Evolutionary conservation across 2,888 invertebrate species (phyloP).

Genomic region (Drosophila affinis): DNA sequence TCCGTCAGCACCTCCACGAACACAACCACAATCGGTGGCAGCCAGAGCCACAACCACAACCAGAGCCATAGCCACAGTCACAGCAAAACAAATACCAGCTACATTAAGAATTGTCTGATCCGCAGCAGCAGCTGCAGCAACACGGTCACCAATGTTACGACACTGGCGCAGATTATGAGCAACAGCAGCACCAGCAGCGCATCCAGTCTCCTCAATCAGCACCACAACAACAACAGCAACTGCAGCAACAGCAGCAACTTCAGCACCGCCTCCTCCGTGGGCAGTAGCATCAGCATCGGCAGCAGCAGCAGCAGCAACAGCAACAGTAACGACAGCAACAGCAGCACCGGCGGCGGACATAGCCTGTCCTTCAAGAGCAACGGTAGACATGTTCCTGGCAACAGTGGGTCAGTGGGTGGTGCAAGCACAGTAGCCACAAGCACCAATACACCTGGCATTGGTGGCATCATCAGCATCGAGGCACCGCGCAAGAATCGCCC

Average conservation of each 20-base stretch:
- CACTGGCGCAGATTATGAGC: conserved; percentile 81
- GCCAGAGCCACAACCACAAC: conserved; percentile 7
- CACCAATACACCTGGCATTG: conserved; percentile 67
- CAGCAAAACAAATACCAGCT: conserved; percentile 72
- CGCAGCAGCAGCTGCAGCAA: conserved; percentile 82
- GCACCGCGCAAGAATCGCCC: conserved; percentile 88
- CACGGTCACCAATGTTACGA: conserved; percentile 80
- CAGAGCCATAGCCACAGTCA: conserved; percentile 42
- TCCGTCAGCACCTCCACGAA: conserved; percentile 65
- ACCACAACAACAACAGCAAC: conserved; percentile 65
- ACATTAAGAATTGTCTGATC: conserved; percentile 81
- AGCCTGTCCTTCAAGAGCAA: conserved; percentile 68
- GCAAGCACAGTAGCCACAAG: conserved; percentile 82
- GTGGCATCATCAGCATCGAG: conserved; percentile 69
- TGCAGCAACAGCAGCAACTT: conserved; percentile 73
- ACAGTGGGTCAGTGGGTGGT: conserved; percentile 64
- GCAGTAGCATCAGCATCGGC: conserved; percentile 72
- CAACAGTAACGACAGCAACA: conserved; percentile 64
- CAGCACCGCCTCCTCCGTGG: conserved; percentile 72
- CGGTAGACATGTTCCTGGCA: conserved; percentile 65
- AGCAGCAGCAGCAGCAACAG: conserved; percentile 63
- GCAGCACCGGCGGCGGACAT: conserved; percentile 66
- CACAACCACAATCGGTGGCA: conserved; percentile 37
- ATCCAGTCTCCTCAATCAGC: conserved; percentile 68
- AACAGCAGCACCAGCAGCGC: conserved; percentile 80